phyloP scores from a whole-genome alignment of 1,140 invertebrate species.

The Eurytemora carolleeae region DNA sequence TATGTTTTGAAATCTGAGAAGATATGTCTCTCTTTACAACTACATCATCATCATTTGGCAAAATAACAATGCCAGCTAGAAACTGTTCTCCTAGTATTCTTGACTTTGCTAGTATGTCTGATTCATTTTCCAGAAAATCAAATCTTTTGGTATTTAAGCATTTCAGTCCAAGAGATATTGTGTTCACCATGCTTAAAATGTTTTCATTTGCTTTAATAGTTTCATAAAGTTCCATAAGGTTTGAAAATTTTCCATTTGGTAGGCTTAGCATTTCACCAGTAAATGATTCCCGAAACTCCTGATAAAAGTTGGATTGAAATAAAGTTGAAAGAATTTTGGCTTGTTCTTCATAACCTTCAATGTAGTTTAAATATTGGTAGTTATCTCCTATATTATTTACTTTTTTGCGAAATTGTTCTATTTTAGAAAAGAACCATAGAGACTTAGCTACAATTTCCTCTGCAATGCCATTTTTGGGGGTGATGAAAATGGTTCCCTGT shows the following conservation, averaged over 20 bases:
- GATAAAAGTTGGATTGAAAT: not conserved
- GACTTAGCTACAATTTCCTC: not conserved
- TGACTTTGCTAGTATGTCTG: not conserved
- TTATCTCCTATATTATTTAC: not conserved
- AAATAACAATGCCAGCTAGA: no score
- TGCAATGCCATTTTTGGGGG: not conserved
- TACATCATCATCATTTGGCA: no score
- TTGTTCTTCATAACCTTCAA: not conserved
- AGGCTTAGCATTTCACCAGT: not conserved
- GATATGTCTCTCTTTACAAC: no score
- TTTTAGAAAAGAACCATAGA: not conserved
- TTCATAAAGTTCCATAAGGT: not conserved
- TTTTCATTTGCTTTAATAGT: not conserved
- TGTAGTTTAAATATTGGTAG: not conserved
- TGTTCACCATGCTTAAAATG: not conserved
- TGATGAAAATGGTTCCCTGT: not conserved
- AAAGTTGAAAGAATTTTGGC: not conserved
- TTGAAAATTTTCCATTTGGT: not conserved
- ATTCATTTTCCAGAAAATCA: not conserved
- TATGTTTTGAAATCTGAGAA: not conserved
- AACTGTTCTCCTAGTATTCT: no score
- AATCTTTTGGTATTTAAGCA: not conserved
- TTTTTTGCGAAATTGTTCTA: not conserved
- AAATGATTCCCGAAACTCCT: not conserved
- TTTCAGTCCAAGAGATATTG: not conserved